phyloP scores from a whole-genome alignment of 2,888 invertebrate species.

The Aporophyla nigra region DNA sequence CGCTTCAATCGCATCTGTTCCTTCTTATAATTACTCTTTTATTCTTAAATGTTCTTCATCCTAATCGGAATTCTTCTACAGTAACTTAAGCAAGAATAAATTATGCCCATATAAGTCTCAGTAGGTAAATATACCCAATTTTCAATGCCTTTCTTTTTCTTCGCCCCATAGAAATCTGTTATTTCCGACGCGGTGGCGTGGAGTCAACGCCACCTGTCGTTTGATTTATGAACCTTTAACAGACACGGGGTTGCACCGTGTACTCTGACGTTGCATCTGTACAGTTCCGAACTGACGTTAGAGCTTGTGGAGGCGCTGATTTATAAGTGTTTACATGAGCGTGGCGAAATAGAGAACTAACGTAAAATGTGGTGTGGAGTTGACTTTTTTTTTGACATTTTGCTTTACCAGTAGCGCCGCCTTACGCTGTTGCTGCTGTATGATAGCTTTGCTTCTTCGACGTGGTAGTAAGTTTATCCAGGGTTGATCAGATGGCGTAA shows the following conservation, averaged over 20 bases:
- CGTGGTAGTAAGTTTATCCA: neutral
- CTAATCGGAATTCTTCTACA: neutral
- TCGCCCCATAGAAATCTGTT: neutral
- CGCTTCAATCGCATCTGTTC: neutral
- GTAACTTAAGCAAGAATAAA: neutral
- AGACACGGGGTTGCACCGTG: conserved; percentile 30
- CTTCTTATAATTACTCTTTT: neutral
- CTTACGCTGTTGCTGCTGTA: neutral
- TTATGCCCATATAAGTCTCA: neutral
- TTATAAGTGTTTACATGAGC: neutral
- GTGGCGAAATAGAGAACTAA: neutral
- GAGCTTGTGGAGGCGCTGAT: conserved; percentile 36
- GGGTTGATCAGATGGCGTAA: conserved; percentile 1
- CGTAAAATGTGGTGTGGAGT: neutral
- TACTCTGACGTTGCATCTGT: conserved; percentile 8
- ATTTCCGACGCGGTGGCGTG: neutral
- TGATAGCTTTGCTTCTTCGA: neutral
- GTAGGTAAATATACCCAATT: neutral
- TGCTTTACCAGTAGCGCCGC: neutral
- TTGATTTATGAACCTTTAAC: conserved; percentile 39
- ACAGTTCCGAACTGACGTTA: conserved; percentile 13
- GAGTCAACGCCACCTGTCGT: conserved; percentile 42
- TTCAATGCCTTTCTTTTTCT: neutral
- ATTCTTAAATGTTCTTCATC: neutral
- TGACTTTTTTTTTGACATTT: neutral